phyloP scores from a whole-genome alignment of 2,113 vertebrate genomes.

The Paradoxurus hermaphroditus region DNA sequence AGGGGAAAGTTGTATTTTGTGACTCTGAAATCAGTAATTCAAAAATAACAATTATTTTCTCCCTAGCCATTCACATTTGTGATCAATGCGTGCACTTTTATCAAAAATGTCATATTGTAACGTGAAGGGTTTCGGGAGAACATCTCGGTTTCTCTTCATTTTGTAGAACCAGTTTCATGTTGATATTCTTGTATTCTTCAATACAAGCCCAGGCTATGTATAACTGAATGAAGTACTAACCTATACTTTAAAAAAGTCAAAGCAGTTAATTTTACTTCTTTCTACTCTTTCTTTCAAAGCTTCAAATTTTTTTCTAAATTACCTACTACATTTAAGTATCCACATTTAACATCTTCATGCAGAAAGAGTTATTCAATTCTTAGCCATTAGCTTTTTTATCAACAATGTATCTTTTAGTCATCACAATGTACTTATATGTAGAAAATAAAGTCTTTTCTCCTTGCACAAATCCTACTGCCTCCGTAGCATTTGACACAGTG shows the following conservation, averaged over 20 bases:
- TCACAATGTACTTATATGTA: not conserved
- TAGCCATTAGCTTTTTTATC: slow-evolving; percentile 44
- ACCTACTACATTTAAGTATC: slow-evolving; percentile 14
- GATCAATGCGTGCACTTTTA: not conserved
- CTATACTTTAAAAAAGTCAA: slow-evolving; percentile 15
- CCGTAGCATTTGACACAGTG: not conserved
- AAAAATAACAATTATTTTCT: not conserved
- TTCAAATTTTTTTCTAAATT: slow-evolving; percentile 25
- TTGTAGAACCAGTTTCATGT: not conserved
- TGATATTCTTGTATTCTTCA: too few relatives aligned
- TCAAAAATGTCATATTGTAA: not conserved
- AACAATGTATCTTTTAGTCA: not conserved
- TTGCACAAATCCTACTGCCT: not conserved
- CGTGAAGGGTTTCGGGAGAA: not conserved
- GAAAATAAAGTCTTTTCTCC: not conserved
- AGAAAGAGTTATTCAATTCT: not conserved
- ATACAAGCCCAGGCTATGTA: not conserved
- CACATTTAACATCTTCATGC: slow-evolving; percentile 16
- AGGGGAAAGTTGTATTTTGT: not conserved
- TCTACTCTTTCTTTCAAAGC: slow-evolving; percentile 44
- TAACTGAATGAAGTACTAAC: slow-evolving; percentile 37
- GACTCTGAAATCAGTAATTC: not conserved
- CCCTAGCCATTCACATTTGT: not conserved
- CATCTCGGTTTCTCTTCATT: not conserved
- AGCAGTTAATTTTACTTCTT: slow-evolving; percentile 26